Evolutionary conservation across 1,140 invertebrate species (phyloP), one percentile per base, ranked within the genome.

Genomic region (Solenopsis invicta): DNA sequence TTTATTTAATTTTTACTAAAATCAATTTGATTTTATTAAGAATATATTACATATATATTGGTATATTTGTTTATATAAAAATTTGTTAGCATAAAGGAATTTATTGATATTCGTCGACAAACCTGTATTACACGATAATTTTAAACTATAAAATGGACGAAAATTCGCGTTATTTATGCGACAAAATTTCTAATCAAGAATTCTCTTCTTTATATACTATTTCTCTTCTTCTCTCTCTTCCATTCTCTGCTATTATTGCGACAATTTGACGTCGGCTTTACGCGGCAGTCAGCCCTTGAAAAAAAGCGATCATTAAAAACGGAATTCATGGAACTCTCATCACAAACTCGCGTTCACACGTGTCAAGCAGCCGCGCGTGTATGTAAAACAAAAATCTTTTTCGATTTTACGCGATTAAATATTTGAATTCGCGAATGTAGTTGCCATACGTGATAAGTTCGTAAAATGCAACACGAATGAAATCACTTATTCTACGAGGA

Each of bases 291-390:
- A 56, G 9, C 74, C 62, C 59, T 50, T n/a, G 8, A 52, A 76
- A 72, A 80, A n/a, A 67, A 85, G 29, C 34, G 12, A 18, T 90
- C 88, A 72, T 90, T 88, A 90, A 90, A 89, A 87, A 69, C 89
- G 76, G 88, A 89, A 92, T 92, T 94, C 92, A 89, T 82, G 72
- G 91, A 93, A 93, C 29, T 29, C 12, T 89, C 76, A 84, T 71
- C 62, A 61, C 76, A 52, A 88, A 74, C 64, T 80, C 86, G 78
- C 84, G 29, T 29, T 29, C 29, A 29, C 29, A 29, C 29, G 29
- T 29, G 29, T 29, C 29, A 29, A 29, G 29, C 29, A 29, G 29
- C 29, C 67, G 75, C 24, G 12, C 24, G 13, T 29, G 16, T 69
- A 66, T 34, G 18, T 24, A 16, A 62, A 21, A 29, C 29, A 8